Base-by-base conservation (phyloP, 2,888 invertebrate species). In the Ptilodon capucinus region DNA sequence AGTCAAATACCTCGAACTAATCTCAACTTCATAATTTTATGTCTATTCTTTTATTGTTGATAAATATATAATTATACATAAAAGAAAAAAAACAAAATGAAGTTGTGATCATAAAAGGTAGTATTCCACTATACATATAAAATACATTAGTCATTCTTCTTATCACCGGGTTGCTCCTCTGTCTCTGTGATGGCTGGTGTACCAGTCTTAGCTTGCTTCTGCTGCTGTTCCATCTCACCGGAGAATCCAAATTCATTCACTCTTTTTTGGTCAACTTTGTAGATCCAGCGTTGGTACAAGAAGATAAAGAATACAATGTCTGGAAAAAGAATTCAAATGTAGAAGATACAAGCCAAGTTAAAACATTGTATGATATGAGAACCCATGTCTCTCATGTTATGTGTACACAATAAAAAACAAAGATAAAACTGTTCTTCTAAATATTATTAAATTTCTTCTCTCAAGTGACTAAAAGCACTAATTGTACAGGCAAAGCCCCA, bases 301-400 rank as follows among this genome's bases (percentile, higher is more conserved):
- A 98, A 99, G 81, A 99, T 97, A 84, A 99, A 96, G 93, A 99
- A 99, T 39, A 99, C 97, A 71, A 99, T 98, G 91, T 99, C 97
- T 95, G 92, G 89, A 92, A 59, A 73, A 68, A 64, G n/a, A n/a
- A n/a, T n/a, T n/a, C n/a, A n/a, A n/a, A n/a, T n/a, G n/a, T n/a
- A n/a, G n/a, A n/a, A n/a, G n/a, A n/a, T n/a, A n/a, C n/a, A n/a
- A n/a, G n/a, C n/a, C n/a, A n/a, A n/a, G n/a, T n/a, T n/a, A n/a
- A n/a, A n/a, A n/a, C n/a, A n/a, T n/a, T n/a, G n/a, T n/a, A n/a
- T n/a, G n/a, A n/a, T n/a, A n/a, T n/a, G n/a, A n/a, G n/a, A n/a
- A 6, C 21, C 4, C 21, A 21, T 4, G 2, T 21, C 21, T 21
- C 21, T 1, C 7, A 7, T 4, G 21, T 21, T 21, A 1, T 6